Base-by-base conservation (phyloP, 1,140 invertebrate species). In the Drosophila sturtevanti region DNA sequence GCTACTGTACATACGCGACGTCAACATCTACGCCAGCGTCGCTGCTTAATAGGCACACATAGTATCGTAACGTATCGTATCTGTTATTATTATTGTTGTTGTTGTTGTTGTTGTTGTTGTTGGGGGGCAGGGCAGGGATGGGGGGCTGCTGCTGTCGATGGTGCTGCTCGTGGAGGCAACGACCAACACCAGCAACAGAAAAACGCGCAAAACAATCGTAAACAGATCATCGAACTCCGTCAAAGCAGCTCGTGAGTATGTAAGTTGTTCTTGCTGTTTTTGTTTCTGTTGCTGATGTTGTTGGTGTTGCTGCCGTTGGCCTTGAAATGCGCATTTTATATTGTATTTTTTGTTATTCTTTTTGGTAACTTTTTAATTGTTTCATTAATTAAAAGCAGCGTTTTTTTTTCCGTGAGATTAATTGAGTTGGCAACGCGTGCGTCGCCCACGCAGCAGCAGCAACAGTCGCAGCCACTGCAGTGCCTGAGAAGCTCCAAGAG, bases 191-290 rank as follows among this genome's bases (percentile, higher is more conserved):
- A 70, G 24, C 18, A 52, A 24, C 37, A n/a, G 62, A 65, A 37
- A 41, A 81, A 59, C 48, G 63, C 65, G 66, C 62, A 81, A 68
- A 76, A 81, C 69, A 86, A 85, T 79, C 79, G 72, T 89, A 89
- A 87, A 89, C 82, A 87, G 84, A 87, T 87, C 84, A 80, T 89
- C 84, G 84, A 87, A 89, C 84, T 89, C 72, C 67, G 16, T 4
- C 12, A 9, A 4, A 60, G 56, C 64, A 16, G 38, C 38, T 48
- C 48, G 76, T 35, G 58, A 41, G 58, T 60, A 35, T 41, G 58
- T 59, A 38, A 59, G 56, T 59, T 59, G 24, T 35, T 68, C 22
- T 18, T 62, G 51, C 24, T 72, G 35, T 54, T 65, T 22, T 62
- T 37, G 56, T 31, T 63, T 61, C 7, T 31, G 27, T 6, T 31